A percentile compares a stretch with the other conserved stretches of the same genome.
Evolutionary conservation across 1,140 invertebrate species (phyloP).

Genomic region (Eubasilissa regina): DNA sequence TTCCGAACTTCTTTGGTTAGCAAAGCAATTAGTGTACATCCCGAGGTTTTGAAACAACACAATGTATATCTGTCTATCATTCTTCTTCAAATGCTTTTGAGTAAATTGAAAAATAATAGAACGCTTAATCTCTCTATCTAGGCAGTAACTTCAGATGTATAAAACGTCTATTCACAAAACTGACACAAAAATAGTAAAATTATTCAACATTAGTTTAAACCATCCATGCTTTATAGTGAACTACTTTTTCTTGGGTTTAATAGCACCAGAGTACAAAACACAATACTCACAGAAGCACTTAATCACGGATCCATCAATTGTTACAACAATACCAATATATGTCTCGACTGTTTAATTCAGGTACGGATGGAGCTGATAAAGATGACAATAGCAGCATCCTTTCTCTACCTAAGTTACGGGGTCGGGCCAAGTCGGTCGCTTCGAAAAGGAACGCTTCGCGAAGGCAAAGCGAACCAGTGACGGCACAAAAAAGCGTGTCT

Average conservation of each 20-base stretch:
- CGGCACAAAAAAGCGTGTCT: constrained; percentile 61
- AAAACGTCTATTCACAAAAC: no score
- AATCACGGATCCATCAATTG: constrained; percentile 16
- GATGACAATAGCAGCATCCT: constrained; percentile 51
- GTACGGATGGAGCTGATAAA: constrained; percentile 72
- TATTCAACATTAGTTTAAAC: background rate
- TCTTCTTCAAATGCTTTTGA: no score
- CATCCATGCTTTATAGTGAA: constrained; percentile 13
- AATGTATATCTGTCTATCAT: no score
- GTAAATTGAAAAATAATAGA: no score
- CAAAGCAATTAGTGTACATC: no score
- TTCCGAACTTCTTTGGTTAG: no score
- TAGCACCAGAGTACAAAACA: constrained; percentile 15
- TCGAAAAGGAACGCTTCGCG: constrained; percentile 65
- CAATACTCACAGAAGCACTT: background rate
- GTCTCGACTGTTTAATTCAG: constrained; percentile 61
- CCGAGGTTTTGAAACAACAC: no score
- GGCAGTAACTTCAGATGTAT: no score
- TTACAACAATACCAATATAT: background rate
- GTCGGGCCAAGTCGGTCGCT: constrained; percentile 61
- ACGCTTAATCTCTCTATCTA: no score
- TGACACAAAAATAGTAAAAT: no score
- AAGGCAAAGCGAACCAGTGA: constrained; percentile 68
- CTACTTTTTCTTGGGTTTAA: constrained; percentile 14
- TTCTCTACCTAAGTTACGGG: constrained; percentile 65